These are phyloP conservation scores for Macrochelys suwanniensis DNA, from an alignment of 2,797 vertebrate genomes.

Conservation along the genomic window DNA sequence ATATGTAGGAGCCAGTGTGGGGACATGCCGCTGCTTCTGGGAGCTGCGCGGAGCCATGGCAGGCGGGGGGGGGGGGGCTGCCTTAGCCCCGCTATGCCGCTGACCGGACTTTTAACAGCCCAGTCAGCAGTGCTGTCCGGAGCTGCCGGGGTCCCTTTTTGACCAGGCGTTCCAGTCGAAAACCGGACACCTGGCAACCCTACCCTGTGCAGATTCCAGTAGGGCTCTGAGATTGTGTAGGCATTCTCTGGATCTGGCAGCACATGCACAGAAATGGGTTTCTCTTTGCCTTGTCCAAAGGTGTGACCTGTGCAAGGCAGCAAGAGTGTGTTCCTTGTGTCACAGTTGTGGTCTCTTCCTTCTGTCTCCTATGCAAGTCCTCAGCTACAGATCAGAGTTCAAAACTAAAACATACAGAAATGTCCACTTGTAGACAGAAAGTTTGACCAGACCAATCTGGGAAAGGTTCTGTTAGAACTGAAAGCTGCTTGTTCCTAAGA, in stretches of 20 bases:
- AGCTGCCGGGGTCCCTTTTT: too few relatives aligned
- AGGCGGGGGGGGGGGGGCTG: too few relatives aligned
- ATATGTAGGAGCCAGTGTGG: too few relatives aligned
- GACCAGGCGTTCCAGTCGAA: too few relatives aligned
- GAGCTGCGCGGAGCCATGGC: too few relatives aligned
- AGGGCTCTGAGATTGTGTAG: fast-evolving
- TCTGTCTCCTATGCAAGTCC: fast-evolving
- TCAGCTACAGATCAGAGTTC: not conserved
- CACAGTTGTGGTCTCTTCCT: not conserved
- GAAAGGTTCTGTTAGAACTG: fast-evolving
- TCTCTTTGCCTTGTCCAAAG: fast-evolving
- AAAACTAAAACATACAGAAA: fast-evolving
- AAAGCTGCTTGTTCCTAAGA: not conserved
- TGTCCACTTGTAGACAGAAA: too few relatives aligned
- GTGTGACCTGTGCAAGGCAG: not conserved
- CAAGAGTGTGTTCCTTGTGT: fast-evolving
- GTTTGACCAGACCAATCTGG: not conserved
- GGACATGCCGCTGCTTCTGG: too few relatives aligned
- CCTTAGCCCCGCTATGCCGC: too few relatives aligned
- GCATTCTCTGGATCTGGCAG: not conserved
- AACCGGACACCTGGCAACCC: too few relatives aligned
- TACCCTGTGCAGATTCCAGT: not conserved
- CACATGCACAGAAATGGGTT: not conserved
- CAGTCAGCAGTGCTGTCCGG: too few relatives aligned
- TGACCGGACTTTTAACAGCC: too few relatives aligned